phyloP scores from a whole-genome alignment of 1,140 invertebrate species.

The Pachyrhynchus sulphureomaculatus region DNA sequence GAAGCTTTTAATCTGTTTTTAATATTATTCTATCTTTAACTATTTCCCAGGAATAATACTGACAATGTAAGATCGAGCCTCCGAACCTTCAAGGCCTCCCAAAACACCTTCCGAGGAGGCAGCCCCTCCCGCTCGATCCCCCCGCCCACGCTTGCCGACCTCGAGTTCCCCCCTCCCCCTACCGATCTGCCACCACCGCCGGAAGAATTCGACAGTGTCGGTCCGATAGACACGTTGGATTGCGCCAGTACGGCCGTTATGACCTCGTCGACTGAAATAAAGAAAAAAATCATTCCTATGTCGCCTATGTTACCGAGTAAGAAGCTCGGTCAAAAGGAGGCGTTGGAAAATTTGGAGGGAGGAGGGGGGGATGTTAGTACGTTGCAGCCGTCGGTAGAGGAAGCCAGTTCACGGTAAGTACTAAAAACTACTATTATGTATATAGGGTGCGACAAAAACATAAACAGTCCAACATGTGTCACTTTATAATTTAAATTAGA shows the following conservation, averaged over 20 bases:
- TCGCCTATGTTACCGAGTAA: slow-evolving; percentile 46
- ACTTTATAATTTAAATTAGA: too few relatives aligned
- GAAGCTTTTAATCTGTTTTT: too few relatives aligned
- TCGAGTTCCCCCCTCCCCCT: slow-evolving; percentile 84
- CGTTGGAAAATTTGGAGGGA: slow-evolving; percentile 18
- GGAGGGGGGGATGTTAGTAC: slow-evolving; percentile 62
- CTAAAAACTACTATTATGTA: background rate
- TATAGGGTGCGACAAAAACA: background rate
- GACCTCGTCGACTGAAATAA: slow-evolving; percentile 51
- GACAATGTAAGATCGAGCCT: slow-evolving; percentile 50
- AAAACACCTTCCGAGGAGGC: slow-evolving; percentile 55
- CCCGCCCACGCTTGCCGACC: slow-evolving; percentile 69
- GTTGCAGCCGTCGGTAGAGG: slow-evolving; percentile 66
- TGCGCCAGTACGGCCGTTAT: slow-evolving; percentile 39
- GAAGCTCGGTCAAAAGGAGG: slow-evolving; percentile 39
- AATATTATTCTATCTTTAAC: too few relatives aligned
- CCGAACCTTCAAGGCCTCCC: slow-evolving; percentile 56
- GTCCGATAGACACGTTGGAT: slow-evolving; percentile 44
- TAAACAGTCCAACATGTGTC: too few relatives aligned
- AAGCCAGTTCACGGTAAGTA: slow-evolving; percentile 59
- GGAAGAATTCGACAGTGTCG: slow-evolving; percentile 59
- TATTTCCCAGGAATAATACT: slow-evolving; percentile 48
- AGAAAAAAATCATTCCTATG: slow-evolving; percentile 52
- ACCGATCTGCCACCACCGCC: slow-evolving; percentile 74
- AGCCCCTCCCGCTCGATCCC: slow-evolving; percentile 26